These are phyloP conservation scores for Lepas anatifera DNA, from an alignment of 2,888 invertebrate genomes.

Conservation along the genomic window DNA sequence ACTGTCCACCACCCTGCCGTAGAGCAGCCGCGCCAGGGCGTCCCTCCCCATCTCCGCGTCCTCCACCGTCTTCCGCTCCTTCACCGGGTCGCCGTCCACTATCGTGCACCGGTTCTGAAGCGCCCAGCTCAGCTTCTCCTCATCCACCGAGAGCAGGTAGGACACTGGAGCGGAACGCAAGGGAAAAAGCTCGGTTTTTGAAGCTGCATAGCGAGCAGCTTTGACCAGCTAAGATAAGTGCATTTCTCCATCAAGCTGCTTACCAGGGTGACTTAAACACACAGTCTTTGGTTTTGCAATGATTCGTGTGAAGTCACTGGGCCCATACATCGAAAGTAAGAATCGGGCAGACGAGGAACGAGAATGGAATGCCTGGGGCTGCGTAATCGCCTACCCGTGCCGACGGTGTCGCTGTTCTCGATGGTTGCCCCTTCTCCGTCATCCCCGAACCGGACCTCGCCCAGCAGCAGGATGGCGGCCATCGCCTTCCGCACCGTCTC, in stretches of 20 bases:
- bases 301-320: too few species aligned
- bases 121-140: constrained; percentile 71
- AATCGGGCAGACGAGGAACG: too few species aligned
- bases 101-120: constrained; percentile 74
- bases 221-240: too few species aligned
- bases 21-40: constrained; percentile 70
- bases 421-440: constrained; percentile 55
- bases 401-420: constrained; percentile 55
- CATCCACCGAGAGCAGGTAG: constrained; percentile 59
- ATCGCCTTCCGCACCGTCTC: constrained; percentile 55
- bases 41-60: constrained; percentile 75
- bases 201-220: too few species aligned
- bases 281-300: too few species aligned
- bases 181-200: too few species aligned
- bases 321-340: too few species aligned
- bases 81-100: constrained; percentile 50
- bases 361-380: too few species aligned
- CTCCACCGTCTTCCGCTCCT: constrained; percentile 46
- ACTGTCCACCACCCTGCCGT: constrained; percentile 76
- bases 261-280: too few species aligned
- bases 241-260: too few species aligned
- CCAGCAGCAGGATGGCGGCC: constrained; percentile 62
- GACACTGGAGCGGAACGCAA: constrained; percentile 48
- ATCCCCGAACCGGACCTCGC: constrained; percentile 59
- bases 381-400: too few species aligned